Conservation (phyloP, 92 coral and sea anemone genomes). For the Meandrina meandrites region DNA sequence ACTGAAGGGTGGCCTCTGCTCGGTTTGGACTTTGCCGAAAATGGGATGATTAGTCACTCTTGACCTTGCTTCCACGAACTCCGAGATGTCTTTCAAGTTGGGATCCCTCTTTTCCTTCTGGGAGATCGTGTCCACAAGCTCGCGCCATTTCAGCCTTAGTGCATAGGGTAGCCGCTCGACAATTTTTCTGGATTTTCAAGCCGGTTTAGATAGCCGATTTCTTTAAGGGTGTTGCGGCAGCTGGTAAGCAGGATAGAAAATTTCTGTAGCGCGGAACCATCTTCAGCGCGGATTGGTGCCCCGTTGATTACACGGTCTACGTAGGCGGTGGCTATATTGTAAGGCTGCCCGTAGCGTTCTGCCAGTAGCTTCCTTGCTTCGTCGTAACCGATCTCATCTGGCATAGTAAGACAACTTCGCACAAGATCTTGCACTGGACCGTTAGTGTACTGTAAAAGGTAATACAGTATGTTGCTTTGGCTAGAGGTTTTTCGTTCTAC, state of each 20-base stretch:
- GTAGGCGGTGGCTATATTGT: constrained; percentile 51
- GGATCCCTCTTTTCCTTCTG: constrained; percentile 30
- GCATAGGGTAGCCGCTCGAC: constrained; percentile 23
- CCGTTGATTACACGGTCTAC: constrained; percentile 36
- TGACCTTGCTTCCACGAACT: constrained; percentile 39
- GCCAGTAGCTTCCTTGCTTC: constrained; percentile 35
- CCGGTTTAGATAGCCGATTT: constrained; percentile 36
- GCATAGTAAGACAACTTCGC: constrained; percentile 54
- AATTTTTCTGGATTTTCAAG: constrained; percentile 34
- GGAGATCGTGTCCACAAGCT: constrained; percentile 21
- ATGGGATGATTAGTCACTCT: constrained; percentile 39
- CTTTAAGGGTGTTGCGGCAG: constrained; percentile 38
- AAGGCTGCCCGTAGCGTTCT: constrained; percentile 45
- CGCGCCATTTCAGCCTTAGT: constrained; percentile 38
- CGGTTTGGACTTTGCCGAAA: constrained; percentile 30
- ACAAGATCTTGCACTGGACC: constrained; percentile 53
- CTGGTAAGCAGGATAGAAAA: constrained; percentile 40
- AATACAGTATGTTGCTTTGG: constrained; percentile 42
- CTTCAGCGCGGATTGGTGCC: constrained; percentile 42
- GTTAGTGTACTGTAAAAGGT: constrained; percentile 44
- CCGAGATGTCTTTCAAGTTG: constrained; percentile 29
- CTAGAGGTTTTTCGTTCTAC: constrained; percentile 41
- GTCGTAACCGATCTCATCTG: constrained; percentile 24
- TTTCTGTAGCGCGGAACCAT: constrained; percentile 38
- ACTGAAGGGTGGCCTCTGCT: constrained; percentile 10